Evolutionary conservation across 2,797 vertebrate species (phyloP).

Genomic region (Vipera ursinii): DNA sequence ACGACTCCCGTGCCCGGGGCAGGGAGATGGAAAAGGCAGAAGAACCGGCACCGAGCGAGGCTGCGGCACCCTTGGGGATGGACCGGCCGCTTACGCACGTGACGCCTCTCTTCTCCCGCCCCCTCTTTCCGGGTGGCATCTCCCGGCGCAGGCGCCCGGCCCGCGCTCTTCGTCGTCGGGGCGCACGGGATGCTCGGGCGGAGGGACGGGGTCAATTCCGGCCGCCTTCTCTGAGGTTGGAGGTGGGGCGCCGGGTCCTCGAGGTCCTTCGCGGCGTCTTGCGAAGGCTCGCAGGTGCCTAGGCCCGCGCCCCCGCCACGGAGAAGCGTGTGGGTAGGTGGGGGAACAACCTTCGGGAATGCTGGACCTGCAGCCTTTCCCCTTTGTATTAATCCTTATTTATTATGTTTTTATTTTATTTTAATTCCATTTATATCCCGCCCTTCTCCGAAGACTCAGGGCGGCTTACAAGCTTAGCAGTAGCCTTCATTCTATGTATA

Average conservation of each 20-base stretch:
- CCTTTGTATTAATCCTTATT: not conserved
- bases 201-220: not conserved
- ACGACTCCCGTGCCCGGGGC: constrained; percentile 58
- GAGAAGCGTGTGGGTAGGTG: not conserved
- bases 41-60: not conserved
- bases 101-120: not conserved
- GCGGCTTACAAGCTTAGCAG: no score
- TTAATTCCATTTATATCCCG: no score
- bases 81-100: constrained; percentile 14
- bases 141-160: not conserved
- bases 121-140: not conserved
- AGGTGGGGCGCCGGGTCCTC: not conserved
- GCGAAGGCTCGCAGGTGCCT: not conserved
- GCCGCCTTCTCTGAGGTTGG: not conserved
- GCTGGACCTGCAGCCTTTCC: not conserved
- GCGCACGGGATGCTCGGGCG: constrained; percentile 32
- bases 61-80: constrained; percentile 2
- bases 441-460: no score
- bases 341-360: no score
- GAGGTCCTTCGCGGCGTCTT: no score
- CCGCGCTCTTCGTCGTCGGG: not conserved
- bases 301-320: not conserved
- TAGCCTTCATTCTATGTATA: no score
- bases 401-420: no score
- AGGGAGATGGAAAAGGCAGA: constrained; percentile 30